Percentiles rank a stretch among this genome's conserved stretches.
Evolutionary conservation across 2,888 invertebrate species (phyloP).

Genomic region (Folsomia candida): DNA sequence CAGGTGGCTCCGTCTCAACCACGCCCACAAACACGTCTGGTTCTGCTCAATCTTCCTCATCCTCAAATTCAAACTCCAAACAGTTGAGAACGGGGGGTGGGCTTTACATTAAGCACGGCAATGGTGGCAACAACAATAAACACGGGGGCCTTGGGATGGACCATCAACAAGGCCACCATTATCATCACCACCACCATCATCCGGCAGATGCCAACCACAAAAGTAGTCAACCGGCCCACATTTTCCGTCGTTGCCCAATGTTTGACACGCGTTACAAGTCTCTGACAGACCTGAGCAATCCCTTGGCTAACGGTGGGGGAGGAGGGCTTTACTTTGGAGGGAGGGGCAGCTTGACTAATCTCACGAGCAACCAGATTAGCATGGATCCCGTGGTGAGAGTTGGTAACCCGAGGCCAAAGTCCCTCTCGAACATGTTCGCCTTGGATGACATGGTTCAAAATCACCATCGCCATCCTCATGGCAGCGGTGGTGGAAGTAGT

Average conservation of each 20-base stretch:
- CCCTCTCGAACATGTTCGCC: conserved; percentile 40
- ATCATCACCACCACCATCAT: not conserved
- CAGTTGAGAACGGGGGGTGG: too few species aligned
- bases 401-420: conserved; percentile 44
- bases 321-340: conserved; percentile 25
- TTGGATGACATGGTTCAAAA: conserved; percentile 28
- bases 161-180: not conserved
- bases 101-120: conserved; percentile 39
- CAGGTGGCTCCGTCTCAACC: conserved; percentile 33
- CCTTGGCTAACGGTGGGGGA: conserved; percentile 17
- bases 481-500: conserved; percentile 2
- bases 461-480: not conserved
- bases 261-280: conserved; percentile 49
- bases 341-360: conserved; percentile 32
- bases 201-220: conserved; percentile 29
- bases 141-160: conserved; percentile 12
- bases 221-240: conserved; percentile 45
- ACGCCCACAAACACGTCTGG: conserved; percentile 38
- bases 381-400: too few species aligned
- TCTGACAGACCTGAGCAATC: conserved; percentile 46
- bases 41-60: conserved; percentile 29
- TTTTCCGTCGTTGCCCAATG: conserved; percentile 47
- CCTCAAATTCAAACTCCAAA: conserved; percentile 21
- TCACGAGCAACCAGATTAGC: conserved; percentile 26
- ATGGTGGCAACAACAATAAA: conserved; percentile 14